Evolutionary conservation across 2,888 invertebrate genomes (phyloP).

Genomic region (Ischnura elegans): DNA sequence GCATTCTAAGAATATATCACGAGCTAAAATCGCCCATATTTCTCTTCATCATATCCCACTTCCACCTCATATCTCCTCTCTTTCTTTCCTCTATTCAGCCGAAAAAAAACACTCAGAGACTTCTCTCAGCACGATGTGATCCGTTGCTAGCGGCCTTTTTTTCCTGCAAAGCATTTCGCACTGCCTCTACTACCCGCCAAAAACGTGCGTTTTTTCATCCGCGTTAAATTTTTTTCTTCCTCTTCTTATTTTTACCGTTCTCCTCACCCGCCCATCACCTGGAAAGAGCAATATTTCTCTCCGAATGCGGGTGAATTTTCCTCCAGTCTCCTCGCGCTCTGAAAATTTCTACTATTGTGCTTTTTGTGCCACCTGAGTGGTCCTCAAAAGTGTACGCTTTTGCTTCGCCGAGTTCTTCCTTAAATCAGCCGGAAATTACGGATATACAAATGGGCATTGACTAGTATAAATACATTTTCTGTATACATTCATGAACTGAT

Average conservation of each 20-base stretch:
- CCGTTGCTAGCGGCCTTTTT: conserved; percentile 43
- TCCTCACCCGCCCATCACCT: not conserved
- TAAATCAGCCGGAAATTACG: no score
- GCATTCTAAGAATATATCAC: no score
- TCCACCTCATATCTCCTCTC: not conserved
- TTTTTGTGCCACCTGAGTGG: not conserved
- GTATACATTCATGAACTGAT: no score
- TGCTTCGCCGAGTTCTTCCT: no score
- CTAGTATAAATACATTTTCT: no score
- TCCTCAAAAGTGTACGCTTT: no score
- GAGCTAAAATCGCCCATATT: not conserved
- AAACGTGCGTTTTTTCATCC: conserved; percentile 1
- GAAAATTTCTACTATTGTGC: not conserved
- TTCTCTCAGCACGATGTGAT: conserved; percentile 18
- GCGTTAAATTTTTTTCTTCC: not conserved
- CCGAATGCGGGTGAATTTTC: not conserved
- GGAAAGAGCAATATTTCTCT: not conserved
- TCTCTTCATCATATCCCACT: not conserved
- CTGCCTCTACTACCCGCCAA: not conserved
- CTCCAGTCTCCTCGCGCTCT: not conserved
- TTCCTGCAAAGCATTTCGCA: conserved; percentile 16
- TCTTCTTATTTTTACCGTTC: not conserved
- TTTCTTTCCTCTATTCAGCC: not conserved
- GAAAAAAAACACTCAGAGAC: not conserved
- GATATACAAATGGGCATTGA: no score